Conservation (phyloP, 2,113 vertebrate genomes). For the human region GRCh38 chr4:124133001-124133500, state of each 20-base stretch:
- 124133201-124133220: neutral
- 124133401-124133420: neutral
- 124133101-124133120: neutral
- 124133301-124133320: too few species aligned
- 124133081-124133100: neutral
- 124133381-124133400: neutral
- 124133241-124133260: neutral
- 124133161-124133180: neutral
- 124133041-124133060: neutral
- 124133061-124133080: neutral
- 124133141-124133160: neutral
- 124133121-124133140: neutral
- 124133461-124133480: neutral
- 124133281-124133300: neutral
- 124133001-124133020: too few species aligned
- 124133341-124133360: neutral
- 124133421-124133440: neutral
- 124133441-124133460: neutral
- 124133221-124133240: neutral
- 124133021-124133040: neutral
- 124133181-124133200: too few species aligned
- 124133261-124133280: neutral
- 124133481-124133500: neutral
- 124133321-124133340: too few species aligned
- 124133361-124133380: neutral